phyloP scores from a whole-genome alignment of 2,797 vertebrate genomes.

The Lemur catta region DNA sequence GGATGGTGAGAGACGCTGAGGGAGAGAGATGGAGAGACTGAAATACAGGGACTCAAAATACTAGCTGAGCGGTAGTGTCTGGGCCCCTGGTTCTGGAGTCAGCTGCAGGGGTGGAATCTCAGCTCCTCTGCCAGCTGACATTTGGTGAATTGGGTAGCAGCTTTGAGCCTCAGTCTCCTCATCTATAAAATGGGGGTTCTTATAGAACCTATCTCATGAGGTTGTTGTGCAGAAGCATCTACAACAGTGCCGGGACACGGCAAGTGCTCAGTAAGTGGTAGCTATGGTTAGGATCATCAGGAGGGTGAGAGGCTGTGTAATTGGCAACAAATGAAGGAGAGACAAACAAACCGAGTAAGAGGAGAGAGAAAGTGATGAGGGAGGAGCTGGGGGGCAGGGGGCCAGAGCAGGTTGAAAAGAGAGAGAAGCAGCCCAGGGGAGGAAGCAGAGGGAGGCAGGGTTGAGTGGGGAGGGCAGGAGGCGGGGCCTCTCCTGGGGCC shows the following conservation, averaged over 20 bases:
- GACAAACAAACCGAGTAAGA: not conserved
- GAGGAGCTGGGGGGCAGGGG: not conserved
- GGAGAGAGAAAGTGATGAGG: not conserved
- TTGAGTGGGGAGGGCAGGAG: too few relatives aligned
- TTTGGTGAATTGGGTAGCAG: not conserved
- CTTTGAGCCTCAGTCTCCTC: not conserved
- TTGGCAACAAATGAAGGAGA: not conserved
- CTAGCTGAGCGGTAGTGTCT: not conserved
- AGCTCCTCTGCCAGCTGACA: not conserved
- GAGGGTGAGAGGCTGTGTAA: not conserved
- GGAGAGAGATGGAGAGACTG: not conserved
- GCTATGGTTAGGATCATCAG: not conserved
- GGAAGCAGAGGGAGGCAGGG: not conserved
- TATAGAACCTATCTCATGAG: not conserved
- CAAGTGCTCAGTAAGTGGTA: not conserved
- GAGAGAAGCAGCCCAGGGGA: not conserved
- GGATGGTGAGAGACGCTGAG: not conserved
- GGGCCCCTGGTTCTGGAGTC: not conserved
- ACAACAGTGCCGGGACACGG: not conserved
- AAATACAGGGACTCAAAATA: not conserved
- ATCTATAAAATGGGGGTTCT: not conserved
- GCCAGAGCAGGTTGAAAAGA: not conserved
- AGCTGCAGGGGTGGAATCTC: not conserved
- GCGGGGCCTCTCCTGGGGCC: not conserved
- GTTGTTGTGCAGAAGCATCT: not conserved